Conservation (phyloP, 2,797 vertebrate species). For the Taeniopygia guttata region DNA sequence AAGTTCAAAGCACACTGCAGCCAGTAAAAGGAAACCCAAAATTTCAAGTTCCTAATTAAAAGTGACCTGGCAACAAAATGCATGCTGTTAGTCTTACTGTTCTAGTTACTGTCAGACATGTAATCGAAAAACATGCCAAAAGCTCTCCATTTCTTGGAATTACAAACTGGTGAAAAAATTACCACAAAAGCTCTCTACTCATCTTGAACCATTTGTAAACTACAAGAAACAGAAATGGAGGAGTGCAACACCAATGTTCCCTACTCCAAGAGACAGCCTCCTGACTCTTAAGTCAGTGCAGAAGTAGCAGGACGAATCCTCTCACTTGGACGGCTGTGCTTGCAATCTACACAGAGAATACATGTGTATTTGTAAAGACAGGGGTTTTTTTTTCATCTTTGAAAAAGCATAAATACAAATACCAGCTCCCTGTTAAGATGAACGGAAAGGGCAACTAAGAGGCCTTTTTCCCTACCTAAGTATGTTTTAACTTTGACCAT, state of each 20-base stretch:
- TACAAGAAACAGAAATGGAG: not conserved
- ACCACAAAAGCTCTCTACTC: not conserved
- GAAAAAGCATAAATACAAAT: not conserved
- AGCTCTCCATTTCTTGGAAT: not conserved
- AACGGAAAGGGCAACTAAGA: not conserved
- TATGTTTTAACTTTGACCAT: not conserved
- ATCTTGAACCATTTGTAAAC: not conserved
- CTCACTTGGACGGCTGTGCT: not conserved
- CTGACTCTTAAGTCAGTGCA: not conserved
- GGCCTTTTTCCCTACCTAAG: not conserved
- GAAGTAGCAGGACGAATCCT: not conserved
- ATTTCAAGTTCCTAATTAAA: conserved; percentile 13
- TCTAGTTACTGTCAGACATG: not conserved
- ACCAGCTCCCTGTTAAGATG: not conserved
- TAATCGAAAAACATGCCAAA: not conserved
- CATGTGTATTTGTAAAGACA: not conserved
- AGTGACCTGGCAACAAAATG: not conserved
- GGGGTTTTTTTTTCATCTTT: not conserved
- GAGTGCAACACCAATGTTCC: not conserved
- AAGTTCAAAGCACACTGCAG: not conserved
- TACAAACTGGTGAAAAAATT: not conserved
- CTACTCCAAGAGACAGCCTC: not conserved
- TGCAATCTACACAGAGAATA: not conserved
- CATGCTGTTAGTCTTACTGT: not conserved
- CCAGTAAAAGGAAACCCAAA: not conserved